These are phyloP conservation scores for Mus caroli DNA, from an alignment of 2,797 vertebrate species.

Conservation along the genomic window DNA sequence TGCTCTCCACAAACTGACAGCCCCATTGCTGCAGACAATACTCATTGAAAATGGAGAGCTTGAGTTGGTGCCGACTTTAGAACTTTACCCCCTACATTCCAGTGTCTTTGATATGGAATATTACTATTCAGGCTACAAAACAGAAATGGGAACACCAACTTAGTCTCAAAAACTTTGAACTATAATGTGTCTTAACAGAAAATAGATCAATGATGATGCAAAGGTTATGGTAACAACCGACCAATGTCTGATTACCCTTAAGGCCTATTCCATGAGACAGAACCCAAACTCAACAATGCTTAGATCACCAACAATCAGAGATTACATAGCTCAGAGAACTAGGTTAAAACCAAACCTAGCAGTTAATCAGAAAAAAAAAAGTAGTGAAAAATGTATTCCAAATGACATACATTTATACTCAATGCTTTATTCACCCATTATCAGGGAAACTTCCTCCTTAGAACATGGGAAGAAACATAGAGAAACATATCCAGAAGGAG, in stretches of 20 bases:
- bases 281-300: background rate
- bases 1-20: background rate
- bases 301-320: background rate
- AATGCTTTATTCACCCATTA: background rate
- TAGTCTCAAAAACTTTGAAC: too few relatives aligned
- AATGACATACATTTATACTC: background rate
- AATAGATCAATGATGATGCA: background rate
- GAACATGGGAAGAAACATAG: background rate
- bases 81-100: background rate
- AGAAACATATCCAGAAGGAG: background rate
- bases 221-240: background rate
- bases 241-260: too few relatives aligned
- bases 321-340: background rate
- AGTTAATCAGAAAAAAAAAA: too few relatives aligned
- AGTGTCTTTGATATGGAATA: background rate
- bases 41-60: background rate
- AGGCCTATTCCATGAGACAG: background rate
- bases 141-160: background rate
- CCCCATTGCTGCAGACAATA: background rate
- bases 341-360: background rate
- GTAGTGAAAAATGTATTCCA: too few relatives aligned
- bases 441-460: background rate
- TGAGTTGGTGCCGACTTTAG: background rate
- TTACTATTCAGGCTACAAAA: background rate
- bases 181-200: background rate